Evolutionary conservation across 2,888 invertebrate genomes (phyloP), one percentile per base, ranked within the genome.

Genomic region (Andricus quercusramuli): DNA sequence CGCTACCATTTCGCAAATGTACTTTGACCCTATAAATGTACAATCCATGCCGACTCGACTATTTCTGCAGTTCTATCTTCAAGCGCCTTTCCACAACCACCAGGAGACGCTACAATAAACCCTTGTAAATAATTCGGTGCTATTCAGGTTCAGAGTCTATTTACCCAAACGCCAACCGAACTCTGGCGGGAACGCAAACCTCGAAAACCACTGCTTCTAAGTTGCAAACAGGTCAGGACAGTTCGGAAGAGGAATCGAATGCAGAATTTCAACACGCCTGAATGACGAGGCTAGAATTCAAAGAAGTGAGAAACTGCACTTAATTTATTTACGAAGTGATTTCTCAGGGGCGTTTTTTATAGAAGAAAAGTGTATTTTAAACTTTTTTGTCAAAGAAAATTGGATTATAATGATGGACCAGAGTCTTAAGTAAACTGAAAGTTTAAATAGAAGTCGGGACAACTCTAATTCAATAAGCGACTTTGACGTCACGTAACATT

Each of bases 131-230:
- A 85, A 85, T 85, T 83, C 80, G 65, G 80, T 78, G 68, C 79
- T 82, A 83, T 84, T 84, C 84, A 84, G 84, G 85, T 85, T 83
- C 82, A 80, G 81, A 83, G 83, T 83, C 80, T 85, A 85, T 85
- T 85, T 84, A 84, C 84, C 78, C 82, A 74, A 81, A 83, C 79
- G 82, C 79, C 84, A 80, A 85, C 81, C 82, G 82, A 85, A 83
- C 83, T 85, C 82, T 80, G 66, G 85, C 47, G 83, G 82, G 83
- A 74, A 62, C 80, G 81, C 78, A 78, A 81, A 85, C 85, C 85
- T 77, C 84, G 81, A 84, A 82, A 84, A 81, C 85, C 84, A 81
- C 84, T 84, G 78, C 84, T 81, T 79, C 64, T 78, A 79, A 84
- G 82, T 83, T 85, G 79, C 83, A 81, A 82, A 80, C 82, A 82